Evolutionary conservation across 2,797 vertebrate species (phyloP), one percentile per base, ranked within the genome.

Genomic region (Thalassophryne amazonica): DNA sequence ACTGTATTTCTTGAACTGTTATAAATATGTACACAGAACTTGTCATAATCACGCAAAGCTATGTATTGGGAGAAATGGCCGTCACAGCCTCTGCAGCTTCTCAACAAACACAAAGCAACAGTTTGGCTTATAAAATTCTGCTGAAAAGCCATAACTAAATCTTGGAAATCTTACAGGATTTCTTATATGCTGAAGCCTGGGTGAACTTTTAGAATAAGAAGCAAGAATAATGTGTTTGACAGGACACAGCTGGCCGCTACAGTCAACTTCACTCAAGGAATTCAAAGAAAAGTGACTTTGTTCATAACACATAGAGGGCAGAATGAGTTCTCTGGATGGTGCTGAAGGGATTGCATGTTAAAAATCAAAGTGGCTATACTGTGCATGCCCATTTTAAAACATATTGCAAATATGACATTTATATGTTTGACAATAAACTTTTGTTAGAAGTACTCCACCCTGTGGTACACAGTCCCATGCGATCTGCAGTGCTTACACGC

Each of bases 341-440:
- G 33, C 5, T 20, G 18, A 42, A 28, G 7, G 7, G 34, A 16
- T 23, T 14, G 39, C 10, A 56, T 12, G 39, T 14, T 35, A 47
- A 7, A 47, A 48, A 41, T 11, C 5, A 32, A 37, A 16, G 60
- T 30, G 1, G n/a, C n/a, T 50, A 18, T 18, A 48, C 7, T 30
- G 41, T 16, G 1, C 11, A 40, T 14, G 9, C 24, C 28, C 4
- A 19, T 19, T 40, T 30, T 3, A 0, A 23, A n/a, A 40, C 60
- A 15, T n/a, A 39, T 50, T 50, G 14, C 13, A 16, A 46, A 16
- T 30, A 16, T 12, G 36, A 29, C 11, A 31, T 9, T n/a, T 28
- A 35, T 22, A 20, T 46, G 60, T 56, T 22, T 53, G 48, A 72
- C 41, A 57, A 5, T 42, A 32, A 15, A 14, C n/a, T 30, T 54